Conservation (phyloP, 2,797 vertebrate species). For the Lutjanus campechanus region DNA sequence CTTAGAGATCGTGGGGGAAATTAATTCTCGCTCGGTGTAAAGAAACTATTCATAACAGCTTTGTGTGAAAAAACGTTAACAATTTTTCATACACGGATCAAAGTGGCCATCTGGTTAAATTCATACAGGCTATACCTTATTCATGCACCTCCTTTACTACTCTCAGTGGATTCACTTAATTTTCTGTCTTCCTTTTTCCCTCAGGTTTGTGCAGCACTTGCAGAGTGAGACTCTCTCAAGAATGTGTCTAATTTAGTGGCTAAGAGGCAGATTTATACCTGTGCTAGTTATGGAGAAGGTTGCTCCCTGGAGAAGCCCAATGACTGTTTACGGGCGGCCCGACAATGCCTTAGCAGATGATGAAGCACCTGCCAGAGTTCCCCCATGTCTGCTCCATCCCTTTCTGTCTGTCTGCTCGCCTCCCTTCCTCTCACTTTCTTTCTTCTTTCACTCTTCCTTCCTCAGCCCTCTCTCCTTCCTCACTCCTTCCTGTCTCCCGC, state of each 20-base stretch:
- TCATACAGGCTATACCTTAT: constrained; percentile 62
- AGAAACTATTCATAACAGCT: constrained; percentile 74
- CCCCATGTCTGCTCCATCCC: constrained; percentile 75
- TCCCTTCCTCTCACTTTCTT: constrained; percentile 64
- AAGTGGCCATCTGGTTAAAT: constrained; percentile 79
- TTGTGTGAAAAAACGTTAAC: constrained; percentile 67
- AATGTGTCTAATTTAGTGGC: constrained; percentile 89
- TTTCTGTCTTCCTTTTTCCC: constrained; percentile 63
- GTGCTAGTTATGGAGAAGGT: constrained; percentile 90
- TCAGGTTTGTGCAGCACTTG: constrained; percentile 76
- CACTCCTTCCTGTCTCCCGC: constrained; percentile 51
- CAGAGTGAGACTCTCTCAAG: constrained; percentile 77
- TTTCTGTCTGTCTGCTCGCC: constrained; percentile 72
- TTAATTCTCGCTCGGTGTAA: constrained; percentile 71
- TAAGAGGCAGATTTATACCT: constrained; percentile 91
- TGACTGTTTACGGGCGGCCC: constrained; percentile 86
- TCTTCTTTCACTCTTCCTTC: constrained; percentile 61
- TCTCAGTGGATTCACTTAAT: constrained; percentile 73
- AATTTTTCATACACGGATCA: constrained; percentile 67
- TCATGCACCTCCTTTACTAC: constrained; percentile 58
- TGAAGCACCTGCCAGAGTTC: constrained; percentile 85
- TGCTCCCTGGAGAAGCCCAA: constrained; percentile 86
- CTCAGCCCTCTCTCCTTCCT: constrained; percentile 27
- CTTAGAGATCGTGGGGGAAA: constrained; percentile 62
- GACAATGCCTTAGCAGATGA: constrained; percentile 87